These are phyloP conservation scores for Oscheius sp. DNA, from an alignment of 2,888 invertebrate species.

Conservation along the genomic window DNA sequence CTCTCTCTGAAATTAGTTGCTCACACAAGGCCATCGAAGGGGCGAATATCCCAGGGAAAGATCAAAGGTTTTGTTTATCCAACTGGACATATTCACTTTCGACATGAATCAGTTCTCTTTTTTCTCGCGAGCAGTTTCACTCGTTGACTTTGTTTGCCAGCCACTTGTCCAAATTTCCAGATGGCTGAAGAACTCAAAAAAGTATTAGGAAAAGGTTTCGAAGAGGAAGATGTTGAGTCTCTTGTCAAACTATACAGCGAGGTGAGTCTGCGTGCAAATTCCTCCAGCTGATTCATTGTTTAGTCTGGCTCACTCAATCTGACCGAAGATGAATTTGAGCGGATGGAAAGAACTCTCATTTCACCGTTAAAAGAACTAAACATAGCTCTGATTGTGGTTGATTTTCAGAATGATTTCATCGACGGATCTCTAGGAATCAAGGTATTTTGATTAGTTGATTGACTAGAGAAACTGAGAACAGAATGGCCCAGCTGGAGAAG, in stretches of 20 bases:
- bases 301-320: neutral
- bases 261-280: neutral
- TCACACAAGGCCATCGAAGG: neutral
- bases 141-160: slow-evolving; percentile 1
- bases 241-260: neutral
- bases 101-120: too few species aligned
- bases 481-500: slow-evolving; percentile 63
- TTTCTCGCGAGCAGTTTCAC: neutral
- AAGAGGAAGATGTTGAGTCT: neutral
- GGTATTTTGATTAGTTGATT: slow-evolving; percentile 29
- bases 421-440: slow-evolving; percentile 90
- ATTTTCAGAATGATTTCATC: slow-evolving; percentile 98
- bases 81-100: too few species aligned
- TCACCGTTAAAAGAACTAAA: slow-evolving; percentile 42
- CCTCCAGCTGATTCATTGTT: too few species aligned
- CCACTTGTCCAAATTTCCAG: neutral
- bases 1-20: neutral
- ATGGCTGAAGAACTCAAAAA: neutral
- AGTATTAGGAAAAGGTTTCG: neutral
- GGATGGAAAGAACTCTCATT: slow-evolving; percentile 21
- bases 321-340: slow-evolving; percentile 11
- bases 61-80: too few species aligned
- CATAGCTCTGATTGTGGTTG: slow-evolving; percentile 85
- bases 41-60: too few species aligned
- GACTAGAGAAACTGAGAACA: slow-evolving; percentile 30